Evolutionary conservation across 2,113 vertebrate genomes (phyloP), one percentile per base, ranked within the genome.

Genomic region (Notarius lentiginosus): DNA sequence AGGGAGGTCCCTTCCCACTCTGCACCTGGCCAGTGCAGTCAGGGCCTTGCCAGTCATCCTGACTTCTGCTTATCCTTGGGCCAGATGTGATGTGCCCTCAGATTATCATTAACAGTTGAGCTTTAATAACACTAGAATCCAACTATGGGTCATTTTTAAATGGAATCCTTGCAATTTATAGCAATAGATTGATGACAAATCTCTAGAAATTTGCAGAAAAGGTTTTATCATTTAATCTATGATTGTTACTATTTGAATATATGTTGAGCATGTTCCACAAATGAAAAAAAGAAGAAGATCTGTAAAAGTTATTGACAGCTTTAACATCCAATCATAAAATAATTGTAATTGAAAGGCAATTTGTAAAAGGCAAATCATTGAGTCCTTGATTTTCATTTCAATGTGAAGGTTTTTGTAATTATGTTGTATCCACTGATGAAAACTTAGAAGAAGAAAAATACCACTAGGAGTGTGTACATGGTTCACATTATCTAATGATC

Each of bases 41-140:
- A 94, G 93, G 93, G 93, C 93, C 91, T 89, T 92, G 92, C 92
- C 93, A 94, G 91, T 94, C 93, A 93, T 91, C 77, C 90, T 90
- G 91, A 94, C 92, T 93, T 89, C 84, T 92, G 88, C 81, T 61
- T 90, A 72, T 88, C 89, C 77, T 87, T 86, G 86, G 81, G 86
- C 86, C 86, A 87, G 86, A 87, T 87, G 86, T 87, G 80, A 87
- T 83, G 86, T 87, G 72, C 85, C 73, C 87, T 87, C 61, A 88
- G 82, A 90, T 90, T 90, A 68, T 77, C 56, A 72, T 60, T 85
- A 90, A 90, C 77, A 88, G 84, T 79, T 75, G 34, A 65, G 73
- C 66, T 85, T 58, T 82, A 87, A 88, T 84, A 88, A 90, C 70
- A 85, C 18, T 58, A 63, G 82, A 61, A 18, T 86, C 49, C 83